Evolutionary conservation across 2,113 vertebrate genomes (phyloP).

Genomic region (Tursiops truncatus): DNA sequence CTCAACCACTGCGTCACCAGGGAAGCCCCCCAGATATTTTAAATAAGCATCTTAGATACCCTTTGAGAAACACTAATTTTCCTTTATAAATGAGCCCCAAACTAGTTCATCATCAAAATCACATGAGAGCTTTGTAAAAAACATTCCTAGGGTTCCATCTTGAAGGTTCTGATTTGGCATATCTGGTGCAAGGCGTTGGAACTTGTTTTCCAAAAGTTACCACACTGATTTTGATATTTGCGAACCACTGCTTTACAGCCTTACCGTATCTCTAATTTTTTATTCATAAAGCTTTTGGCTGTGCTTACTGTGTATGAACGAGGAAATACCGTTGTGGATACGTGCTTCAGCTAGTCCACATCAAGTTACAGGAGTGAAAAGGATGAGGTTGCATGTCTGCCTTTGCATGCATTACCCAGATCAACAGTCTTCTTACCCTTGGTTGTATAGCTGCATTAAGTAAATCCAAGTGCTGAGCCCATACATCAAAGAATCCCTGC

Average conservation of each 20-base stretch:
- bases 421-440: neutral
- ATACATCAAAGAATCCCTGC: neutral
- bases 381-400: neutral
- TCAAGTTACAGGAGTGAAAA: neutral
- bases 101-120: neutral
- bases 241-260: neutral
- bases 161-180: neutral
- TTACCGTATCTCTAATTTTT: neutral
- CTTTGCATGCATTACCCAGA: neutral
- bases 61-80: slow-evolving; percentile 11
- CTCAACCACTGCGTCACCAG: too few relatives aligned
- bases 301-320: neutral
- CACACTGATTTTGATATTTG: neutral
- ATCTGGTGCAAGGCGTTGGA: neutral
- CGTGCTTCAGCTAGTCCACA: neutral
- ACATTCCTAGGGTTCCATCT: neutral
- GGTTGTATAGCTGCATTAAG: neutral
- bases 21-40: neutral
- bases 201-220: neutral
- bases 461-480: neutral
- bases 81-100: neutral
- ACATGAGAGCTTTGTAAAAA: neutral
- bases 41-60: neutral
- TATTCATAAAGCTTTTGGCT: neutral
- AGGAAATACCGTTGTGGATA: neutral